These are phyloP conservation scores for Lithosia quadra DNA, from an alignment of 2,888 invertebrate species.

Conservation along the genomic window DNA sequence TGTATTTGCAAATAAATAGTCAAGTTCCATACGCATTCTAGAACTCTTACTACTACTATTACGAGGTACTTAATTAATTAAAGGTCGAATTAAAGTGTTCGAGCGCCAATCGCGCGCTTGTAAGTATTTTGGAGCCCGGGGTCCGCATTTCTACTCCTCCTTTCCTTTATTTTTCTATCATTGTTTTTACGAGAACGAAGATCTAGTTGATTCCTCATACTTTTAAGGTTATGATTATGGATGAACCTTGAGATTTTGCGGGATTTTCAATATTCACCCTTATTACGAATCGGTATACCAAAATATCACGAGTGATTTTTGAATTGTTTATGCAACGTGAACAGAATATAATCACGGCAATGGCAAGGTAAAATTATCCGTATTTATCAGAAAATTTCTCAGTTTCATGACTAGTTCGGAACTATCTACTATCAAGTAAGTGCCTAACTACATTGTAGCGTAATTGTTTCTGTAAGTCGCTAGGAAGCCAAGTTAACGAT, in stretches of 20 bases:
- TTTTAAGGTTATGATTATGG: not conserved
- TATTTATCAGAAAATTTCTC: not conserved
- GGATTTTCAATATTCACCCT: no score
- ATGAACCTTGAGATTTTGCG: no score
- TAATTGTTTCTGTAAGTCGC: not conserved
- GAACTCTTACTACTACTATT: no score
- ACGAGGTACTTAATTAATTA: no score
- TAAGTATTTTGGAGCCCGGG: not conserved
- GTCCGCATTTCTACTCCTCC: not conserved
- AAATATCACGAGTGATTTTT: not conserved
- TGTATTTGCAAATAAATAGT: no score
- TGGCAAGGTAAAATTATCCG: not conserved
- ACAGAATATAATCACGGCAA: not conserved
- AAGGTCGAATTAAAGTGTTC: no score
- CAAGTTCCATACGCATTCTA: no score
- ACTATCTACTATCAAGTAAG: not conserved
- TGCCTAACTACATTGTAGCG: not conserved
- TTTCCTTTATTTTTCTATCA: not conserved
- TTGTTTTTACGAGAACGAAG: no score
- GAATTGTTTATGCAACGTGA: not conserved
- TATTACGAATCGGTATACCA: no score
- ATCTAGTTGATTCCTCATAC: not conserved
- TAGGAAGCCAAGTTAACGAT: not conserved
- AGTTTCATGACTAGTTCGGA: not conserved
- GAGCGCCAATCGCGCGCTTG: not conserved